Percentiles rank a stretch among this genome's conserved stretches.
Evolutionary conservation across 2,888 invertebrate species (phyloP).

Genomic region (Pantelozetes paolii): DNA sequence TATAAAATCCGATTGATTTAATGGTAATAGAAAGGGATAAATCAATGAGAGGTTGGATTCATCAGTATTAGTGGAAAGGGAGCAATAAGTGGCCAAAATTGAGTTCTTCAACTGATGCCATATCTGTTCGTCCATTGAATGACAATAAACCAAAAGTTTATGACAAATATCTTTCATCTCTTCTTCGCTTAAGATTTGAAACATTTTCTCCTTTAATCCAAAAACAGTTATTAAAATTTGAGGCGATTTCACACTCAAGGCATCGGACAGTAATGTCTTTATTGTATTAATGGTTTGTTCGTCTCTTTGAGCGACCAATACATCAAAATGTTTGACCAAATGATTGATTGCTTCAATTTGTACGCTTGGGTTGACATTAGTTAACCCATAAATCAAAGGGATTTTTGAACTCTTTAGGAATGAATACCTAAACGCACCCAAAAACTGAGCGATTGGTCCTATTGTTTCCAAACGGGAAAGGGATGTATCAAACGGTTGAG

Average conservation of each 20-base stretch:
- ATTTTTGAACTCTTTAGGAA: conserved; percentile 2
- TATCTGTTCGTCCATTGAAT: neutral
- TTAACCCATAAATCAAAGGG: conserved; percentile 33
- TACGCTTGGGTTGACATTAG: conserved; percentile 9
- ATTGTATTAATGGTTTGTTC: neutral
- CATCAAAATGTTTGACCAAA: conserved; percentile 32
- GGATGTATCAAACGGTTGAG: conserved; percentile 17
- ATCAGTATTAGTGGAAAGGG: too few relatives aligned
- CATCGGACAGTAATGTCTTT: neutral
- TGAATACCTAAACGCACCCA: conserved; percentile 24
- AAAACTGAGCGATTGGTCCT: neutral
- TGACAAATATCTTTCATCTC: conserved; percentile 27
- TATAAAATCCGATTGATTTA: neutral
- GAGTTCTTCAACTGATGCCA: conserved; percentile 6
- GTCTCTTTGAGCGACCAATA: conserved; percentile 14
- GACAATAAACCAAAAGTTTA: neutral
- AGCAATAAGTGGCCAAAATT: conserved; percentile 23
- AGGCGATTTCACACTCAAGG: neutral
- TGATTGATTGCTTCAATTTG: conserved; percentile 18
- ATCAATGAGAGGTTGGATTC: neutral
- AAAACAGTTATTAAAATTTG: conserved; percentile 16
- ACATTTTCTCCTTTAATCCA: conserved; percentile 32
- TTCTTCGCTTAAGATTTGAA: conserved; percentile 22
- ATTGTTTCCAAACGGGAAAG: neutral
- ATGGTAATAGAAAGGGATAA: conserved; percentile 7